Evolutionary conservation across 2,797 vertebrate species (phyloP), one percentile per base, ranked within the genome.

Genomic region (Intellagama lesueurii): DNA sequence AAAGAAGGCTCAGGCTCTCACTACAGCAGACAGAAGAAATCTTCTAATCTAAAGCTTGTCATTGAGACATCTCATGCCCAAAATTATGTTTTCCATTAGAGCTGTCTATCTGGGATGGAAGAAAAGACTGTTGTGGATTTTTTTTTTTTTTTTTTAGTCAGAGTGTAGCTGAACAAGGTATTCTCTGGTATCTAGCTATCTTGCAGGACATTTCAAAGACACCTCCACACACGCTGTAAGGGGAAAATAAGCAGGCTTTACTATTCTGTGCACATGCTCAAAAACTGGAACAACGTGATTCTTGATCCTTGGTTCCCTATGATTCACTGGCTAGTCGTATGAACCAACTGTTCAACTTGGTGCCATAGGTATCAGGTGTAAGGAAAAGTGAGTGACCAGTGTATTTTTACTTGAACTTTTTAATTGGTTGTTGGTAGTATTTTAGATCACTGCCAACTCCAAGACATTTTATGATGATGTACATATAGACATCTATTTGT

Each of bases 91-190:
- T 89, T 86, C 93, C 95, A 95, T 87, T 26, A 26, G 93, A 94
- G 94, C 92, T 30, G 69, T 94, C 96, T 94, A 96, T 96, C 76
- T 95, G 90, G 90, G 89, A 95, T 95, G 94, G 24, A 5, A 93
- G 90, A 90, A 92, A 93, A 94, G 88, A 88, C n/a, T 47, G 68
- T 49, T 35, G 72, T 85, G 47, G 1, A 44, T 72, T 89, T 24
- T 19, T 86, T 77, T 5, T 77, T 72, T 89, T 24, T 19, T 86
- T 77, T 5, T 77, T 69, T 92, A 93, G 93, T 91, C 93, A 88
- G 78, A 92, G 24, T 6, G 40, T 40, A n/a, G n/a, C 30, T 8
- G 87, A 79, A 92, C 78, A 91, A 85, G 91, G 83, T 86, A 52
- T 76, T 49, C 85, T 94, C 94, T 94, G 32, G 19, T 40, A 35